Conservation (phyloP, 2,888 invertebrate species). For the Cloeon dipterum region DNA sequence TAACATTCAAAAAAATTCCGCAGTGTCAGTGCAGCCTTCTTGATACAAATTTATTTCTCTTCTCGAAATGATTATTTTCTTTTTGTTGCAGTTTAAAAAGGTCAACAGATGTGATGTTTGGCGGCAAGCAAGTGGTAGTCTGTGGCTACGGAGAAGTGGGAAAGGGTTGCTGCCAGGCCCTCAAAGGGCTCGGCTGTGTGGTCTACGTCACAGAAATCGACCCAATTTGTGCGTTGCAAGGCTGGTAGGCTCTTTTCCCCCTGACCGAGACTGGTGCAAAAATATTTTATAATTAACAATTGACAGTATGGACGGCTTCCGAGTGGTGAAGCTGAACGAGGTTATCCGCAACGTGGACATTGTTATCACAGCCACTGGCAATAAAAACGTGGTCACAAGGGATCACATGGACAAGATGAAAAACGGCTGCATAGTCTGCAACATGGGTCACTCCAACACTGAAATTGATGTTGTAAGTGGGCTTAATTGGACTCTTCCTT, state of each 20-base stretch:
- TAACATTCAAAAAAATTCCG: no score
- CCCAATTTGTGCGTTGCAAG: slow-evolving; percentile 92
- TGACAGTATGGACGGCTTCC: slow-evolving; percentile 82
- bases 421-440: slow-evolving; percentile 84
- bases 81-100: slow-evolving; percentile 44
- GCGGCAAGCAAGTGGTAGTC: slow-evolving; percentile 86
- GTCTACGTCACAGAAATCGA: slow-evolving; percentile 89
- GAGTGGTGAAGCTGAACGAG: slow-evolving; percentile 85
- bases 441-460: slow-evolving; percentile 94
- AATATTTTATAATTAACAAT: no score
- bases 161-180: slow-evolving; percentile 86
- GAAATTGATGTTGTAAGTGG: slow-evolving; percentile 72
- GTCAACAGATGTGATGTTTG: slow-evolving; percentile 92
- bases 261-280: neutral
- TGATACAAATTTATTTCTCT: no score
- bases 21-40: no score
- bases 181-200: slow-evolving; percentile 85
- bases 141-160: slow-evolving; percentile 97
- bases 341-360: slow-evolving; percentile 82
- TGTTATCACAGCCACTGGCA: slow-evolving; percentile 92
- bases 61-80: no score
- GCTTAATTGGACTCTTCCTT: no score
- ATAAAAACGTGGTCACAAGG: slow-evolving; percentile 85
- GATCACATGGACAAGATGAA: slow-evolving; percentile 95
- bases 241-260: slow-evolving; percentile 30